A percentile compares a stretch with the other conserved stretches of the same genome.
These are phyloP conservation scores for Drosophila teissieri DNA, from an alignment of 1,140 invertebrate genomes.

Conservation along the genomic window DNA sequence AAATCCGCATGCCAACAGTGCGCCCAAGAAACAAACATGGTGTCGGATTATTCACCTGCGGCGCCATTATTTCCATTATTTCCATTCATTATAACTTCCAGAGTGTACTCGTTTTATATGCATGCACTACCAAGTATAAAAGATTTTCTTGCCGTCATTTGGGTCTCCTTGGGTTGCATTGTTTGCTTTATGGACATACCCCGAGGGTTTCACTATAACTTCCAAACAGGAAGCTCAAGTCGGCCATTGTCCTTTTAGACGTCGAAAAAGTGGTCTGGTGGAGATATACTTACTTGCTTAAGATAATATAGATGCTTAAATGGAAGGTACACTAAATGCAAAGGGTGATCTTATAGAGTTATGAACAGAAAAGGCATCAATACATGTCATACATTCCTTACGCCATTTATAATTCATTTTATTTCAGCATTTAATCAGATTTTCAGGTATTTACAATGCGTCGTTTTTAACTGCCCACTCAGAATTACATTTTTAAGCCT, in stretches of 20 bases:
- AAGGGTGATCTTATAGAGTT: too few relatives aligned
- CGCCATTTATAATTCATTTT: not conserved
- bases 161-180: constrained; percentile 36
- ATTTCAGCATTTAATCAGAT: not conserved
- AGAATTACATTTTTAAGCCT: not conserved
- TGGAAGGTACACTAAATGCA: not conserved
- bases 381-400: too few relatives aligned
- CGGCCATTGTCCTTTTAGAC: constrained; percentile 17
- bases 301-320: not conserved
- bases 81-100: constrained; percentile 33
- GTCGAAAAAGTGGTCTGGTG: not conserved
- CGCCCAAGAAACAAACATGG: constrained; percentile 10
- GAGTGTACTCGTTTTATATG: constrained; percentile 6
- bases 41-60: constrained; percentile 71
- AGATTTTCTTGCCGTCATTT: constrained; percentile 40
- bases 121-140: constrained; percentile 36
- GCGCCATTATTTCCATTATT: constrained; percentile 26
- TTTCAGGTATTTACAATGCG: not conserved
- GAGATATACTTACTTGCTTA: too few relatives aligned
- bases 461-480: not conserved
- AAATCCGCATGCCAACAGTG: constrained; percentile 48
- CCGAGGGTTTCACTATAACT: constrained; percentile 61
- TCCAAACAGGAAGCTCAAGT: constrained; percentile 29
- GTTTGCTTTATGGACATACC: constrained; percentile 54
- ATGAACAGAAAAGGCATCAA: too few relatives aligned